phyloP scores from a whole-genome alignment of 2,797 vertebrate species.

The Lutjanus argentimaculatus region DNA sequence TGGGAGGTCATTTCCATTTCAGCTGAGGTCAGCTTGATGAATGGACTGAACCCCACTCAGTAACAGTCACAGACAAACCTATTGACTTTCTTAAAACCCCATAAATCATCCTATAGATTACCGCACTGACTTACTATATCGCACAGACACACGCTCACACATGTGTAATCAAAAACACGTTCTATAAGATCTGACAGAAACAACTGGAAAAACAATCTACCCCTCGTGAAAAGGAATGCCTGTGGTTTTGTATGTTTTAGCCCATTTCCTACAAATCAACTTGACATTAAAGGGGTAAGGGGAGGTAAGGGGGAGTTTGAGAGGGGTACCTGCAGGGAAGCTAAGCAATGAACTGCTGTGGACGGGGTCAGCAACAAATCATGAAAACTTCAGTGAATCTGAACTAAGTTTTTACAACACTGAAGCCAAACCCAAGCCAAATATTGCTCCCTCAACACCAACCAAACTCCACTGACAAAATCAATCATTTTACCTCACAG shows the following conservation, averaged over 20 bases:
- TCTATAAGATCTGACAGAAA: neutral
- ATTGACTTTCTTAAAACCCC: slow-evolving; percentile 64
- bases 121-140: slow-evolving; percentile 20
- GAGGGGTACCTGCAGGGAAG: too few relatives aligned
- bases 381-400: too few relatives aligned
- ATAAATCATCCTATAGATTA: slow-evolving; percentile 68
- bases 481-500: too few relatives aligned
- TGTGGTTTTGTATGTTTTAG: neutral
- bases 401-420: too few relatives aligned
- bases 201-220: neutral
- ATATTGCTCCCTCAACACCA: too few relatives aligned
- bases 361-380: too few relatives aligned
- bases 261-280: neutral
- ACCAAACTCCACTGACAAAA: too few relatives aligned
- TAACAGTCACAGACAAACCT: slow-evolving; percentile 65
- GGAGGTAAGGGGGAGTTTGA: too few relatives aligned
- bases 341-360: too few relatives aligned
- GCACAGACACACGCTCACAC: neutral
- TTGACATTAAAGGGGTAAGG: neutral
- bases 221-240: neutral
- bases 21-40: slow-evolving; percentile 69
- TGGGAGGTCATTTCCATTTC: slow-evolving; percentile 65
- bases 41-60: slow-evolving; percentile 57
- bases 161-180: slow-evolving; percentile 10
- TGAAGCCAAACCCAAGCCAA: too few relatives aligned